phyloP scores from a whole-genome alignment of 2,888 invertebrate species.

The Crepidodera aurea region DNA sequence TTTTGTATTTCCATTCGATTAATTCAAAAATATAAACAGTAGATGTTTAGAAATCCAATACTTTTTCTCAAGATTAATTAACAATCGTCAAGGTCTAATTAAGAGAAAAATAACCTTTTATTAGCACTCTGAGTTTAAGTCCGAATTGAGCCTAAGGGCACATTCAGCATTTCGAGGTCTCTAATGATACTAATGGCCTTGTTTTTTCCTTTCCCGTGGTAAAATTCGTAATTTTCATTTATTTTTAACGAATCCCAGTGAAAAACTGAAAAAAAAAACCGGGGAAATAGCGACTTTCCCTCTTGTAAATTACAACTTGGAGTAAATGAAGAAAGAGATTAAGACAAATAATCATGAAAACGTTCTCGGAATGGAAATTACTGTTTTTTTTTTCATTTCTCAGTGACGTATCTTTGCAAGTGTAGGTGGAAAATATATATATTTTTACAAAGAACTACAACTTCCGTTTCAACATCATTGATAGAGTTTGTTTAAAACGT shows the following conservation, averaged over 20 bases:
- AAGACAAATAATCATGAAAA: slow-evolving; percentile 39
- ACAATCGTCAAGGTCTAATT: neutral
- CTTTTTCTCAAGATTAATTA: neutral
- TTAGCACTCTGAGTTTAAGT: slow-evolving; percentile 15
- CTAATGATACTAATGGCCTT: slow-evolving; percentile 41
- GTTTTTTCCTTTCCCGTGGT: slow-evolving; percentile 37
- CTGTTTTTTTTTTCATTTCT: slow-evolving; percentile 4
- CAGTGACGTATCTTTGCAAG: neutral
- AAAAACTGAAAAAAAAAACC: slow-evolving; percentile 19
- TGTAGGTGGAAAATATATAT: too few relatives aligned
- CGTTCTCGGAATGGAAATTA: slow-evolving; percentile 29
- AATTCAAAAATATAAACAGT: neutral
- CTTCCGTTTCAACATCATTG: too few relatives aligned
- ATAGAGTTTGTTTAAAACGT: too few relatives aligned
- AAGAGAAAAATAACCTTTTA: slow-evolving; percentile 13
- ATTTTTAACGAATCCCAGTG: slow-evolving; percentile 39
- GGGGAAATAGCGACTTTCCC: slow-evolving; percentile 15
- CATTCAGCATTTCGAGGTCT: slow-evolving; percentile 24
- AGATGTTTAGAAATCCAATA: neutral
- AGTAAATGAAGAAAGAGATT: slow-evolving; percentile 38
- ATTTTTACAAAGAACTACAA: too few relatives aligned
- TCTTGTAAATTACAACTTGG: slow-evolving; percentile 37
- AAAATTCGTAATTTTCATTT: slow-evolving; percentile 39
- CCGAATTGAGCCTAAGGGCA: slow-evolving; percentile 12
- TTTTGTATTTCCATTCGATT: too few relatives aligned